A percentile compares a stretch with the other conserved stretches of the same genome.
Evolutionary conservation across 2,888 invertebrate genomes (phyloP).

Genomic region (Amorpha juglandis): DNA sequence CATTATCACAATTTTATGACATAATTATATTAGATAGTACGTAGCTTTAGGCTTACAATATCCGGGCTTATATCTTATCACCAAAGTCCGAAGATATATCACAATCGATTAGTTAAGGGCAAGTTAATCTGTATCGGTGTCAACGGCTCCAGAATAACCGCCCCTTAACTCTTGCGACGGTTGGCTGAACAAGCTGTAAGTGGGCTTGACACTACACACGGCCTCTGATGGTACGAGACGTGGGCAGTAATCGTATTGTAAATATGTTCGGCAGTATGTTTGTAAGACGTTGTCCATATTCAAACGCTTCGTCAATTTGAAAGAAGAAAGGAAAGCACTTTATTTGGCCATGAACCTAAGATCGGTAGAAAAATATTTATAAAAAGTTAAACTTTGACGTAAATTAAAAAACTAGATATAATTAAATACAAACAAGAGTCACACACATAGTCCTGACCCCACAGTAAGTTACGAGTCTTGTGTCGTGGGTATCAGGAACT

Average conservation of each 20-base stretch:
- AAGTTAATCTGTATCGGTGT: conserved; percentile 26
- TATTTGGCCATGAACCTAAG: too few relatives aligned
- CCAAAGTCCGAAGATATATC: background rate
- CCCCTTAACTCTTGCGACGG: conserved; percentile 26
- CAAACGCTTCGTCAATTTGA: too few relatives aligned
- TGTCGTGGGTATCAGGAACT: too few relatives aligned
- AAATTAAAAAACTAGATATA: too few relatives aligned
- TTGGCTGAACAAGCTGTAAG: conserved; percentile 32
- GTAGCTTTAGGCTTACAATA: background rate
- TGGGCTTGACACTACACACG: conserved; percentile 31
- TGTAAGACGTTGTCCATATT: too few relatives aligned
- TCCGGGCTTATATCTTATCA: background rate
- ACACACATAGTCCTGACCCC: too few relatives aligned
- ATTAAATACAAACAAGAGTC: too few relatives aligned
- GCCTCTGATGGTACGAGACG: conserved; percentile 5
- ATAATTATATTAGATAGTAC: background rate
- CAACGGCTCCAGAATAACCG: conserved; percentile 26
- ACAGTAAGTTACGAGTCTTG: too few relatives aligned
- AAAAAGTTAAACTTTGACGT: too few relatives aligned
- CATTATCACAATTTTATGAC: too few relatives aligned
- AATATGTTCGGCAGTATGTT: background rate
- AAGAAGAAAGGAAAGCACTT: too few relatives aligned
- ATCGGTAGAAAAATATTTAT: too few relatives aligned
- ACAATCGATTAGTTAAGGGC: conserved; percentile 31
- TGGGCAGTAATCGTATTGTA: conserved; percentile 14